phyloP scores from a whole-genome alignment of 2,113 vertebrate species.

The Microtus montanus region DNA sequence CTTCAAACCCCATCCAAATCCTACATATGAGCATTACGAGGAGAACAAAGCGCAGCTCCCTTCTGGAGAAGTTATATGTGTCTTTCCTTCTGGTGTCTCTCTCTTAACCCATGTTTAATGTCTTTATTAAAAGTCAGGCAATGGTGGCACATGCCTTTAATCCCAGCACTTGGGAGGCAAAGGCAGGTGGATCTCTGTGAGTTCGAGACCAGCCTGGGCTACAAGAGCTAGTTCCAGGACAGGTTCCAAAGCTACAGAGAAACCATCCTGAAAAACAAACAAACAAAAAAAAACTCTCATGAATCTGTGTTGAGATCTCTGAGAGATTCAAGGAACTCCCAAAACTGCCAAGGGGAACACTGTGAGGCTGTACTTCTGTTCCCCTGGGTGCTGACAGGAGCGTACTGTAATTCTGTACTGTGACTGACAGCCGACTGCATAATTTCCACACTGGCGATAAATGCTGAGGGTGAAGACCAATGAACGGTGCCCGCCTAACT shows the following conservation, averaged over 20 bases:
- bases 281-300: too few relatives aligned
- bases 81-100: background rate
- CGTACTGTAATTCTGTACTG: background rate
- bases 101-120: background rate
- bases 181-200: too few relatives aligned
- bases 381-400: background rate
- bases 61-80: background rate
- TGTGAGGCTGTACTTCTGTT: background rate
- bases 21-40: background rate
- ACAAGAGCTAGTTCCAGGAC: too few relatives aligned
- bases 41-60: background rate
- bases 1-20: background rate
- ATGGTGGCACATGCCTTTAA: background rate
- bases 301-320: background rate
- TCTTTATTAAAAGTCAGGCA: background rate
- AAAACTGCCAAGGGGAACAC: background rate
- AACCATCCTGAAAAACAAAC: too few relatives aligned
- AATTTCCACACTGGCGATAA: slow-evolving; percentile 13
- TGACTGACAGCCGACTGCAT: background rate
- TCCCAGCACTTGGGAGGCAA: too few relatives aligned
- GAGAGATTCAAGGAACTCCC: background rate
- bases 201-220: too few relatives aligned
- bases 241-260: too few relatives aligned
- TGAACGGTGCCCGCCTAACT: background rate
- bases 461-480: background rate